Base-by-base conservation (phyloP, 2,888 invertebrate species). In the Perizoma affinitatum region DNA sequence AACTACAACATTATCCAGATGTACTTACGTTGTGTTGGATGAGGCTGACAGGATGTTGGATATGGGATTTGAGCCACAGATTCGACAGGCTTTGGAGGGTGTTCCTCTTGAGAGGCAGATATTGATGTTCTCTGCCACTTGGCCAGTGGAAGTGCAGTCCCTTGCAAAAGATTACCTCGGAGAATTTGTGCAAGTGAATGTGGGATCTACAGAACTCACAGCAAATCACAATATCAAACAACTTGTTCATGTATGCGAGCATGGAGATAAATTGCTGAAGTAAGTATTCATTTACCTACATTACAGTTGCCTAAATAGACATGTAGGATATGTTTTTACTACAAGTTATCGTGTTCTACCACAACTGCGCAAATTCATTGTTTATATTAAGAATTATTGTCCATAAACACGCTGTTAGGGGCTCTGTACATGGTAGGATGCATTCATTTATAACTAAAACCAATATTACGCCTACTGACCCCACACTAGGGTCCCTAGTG, bases 51-150 rank as follows among this genome's bases (percentile, higher is more conserved):
- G 98, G 63, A 98, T 98, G 98, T 90, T 98, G 75, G 98, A 98
- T 82, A 98, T 98, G 98, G 98, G 98, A 35, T 98, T 98, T 87
- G 98, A 98, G 81, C 98, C 98, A 0, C 98, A 98, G 86, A 98
- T 98, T 70, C 93, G 98, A 35, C 97, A 97, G 87, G 97, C 98
- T 70, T 92, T 98, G 58, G 96, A 97, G 83, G 97, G 97, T 80
- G 97, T 98, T 56, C 94, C 98, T 67, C 96, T 97, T 6, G 98
- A 98, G 80, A 94, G 98, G 72, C 99, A 99, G 85, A 98, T 97
- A 33, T 93, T 98, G 46, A 99, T 99, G 99, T 99, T 98, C 96
- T 98, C 98, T 64, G 99, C 99, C 0, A 99, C 99, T 0, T 99
- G 99, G 99, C 98, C 98, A 0, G 97, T 97, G 78, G 98, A 99